phyloP scores from a whole-genome alignment of 2,888 invertebrate species.

The Diarsia rubi region DNA sequence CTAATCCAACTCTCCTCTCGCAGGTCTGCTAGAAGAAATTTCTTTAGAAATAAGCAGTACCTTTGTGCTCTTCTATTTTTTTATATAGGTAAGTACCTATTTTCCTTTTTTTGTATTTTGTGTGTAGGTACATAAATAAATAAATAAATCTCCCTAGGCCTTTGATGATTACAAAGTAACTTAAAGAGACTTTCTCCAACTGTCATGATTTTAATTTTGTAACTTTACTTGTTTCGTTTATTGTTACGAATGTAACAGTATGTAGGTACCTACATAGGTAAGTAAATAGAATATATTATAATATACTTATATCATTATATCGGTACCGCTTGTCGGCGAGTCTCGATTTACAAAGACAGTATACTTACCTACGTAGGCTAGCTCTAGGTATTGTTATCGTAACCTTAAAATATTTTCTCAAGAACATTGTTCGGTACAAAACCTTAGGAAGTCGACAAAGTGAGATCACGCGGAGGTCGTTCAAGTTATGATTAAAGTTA shows the following conservation, averaged over 20 bases:
- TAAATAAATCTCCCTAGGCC: no score
- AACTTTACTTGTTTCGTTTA: not conserved
- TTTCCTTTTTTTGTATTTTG: no score
- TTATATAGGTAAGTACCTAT: no score
- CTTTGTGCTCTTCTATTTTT: no score
- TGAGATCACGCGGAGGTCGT: constrained; percentile 9
- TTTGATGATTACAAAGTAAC: not conserved
- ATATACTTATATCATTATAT: no score
- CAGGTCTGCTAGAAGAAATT: no score
- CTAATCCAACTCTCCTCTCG: no score
- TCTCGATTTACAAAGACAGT: not conserved
- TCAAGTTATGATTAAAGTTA: constrained; percentile 1
- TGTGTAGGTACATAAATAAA: no score
- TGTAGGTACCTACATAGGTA: no score
- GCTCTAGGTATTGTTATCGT: not conserved
- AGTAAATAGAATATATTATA: not conserved
- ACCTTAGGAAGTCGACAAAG: not conserved
- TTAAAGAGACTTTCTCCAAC: not conserved
- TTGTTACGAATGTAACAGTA: no score
- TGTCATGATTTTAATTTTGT: not conserved
- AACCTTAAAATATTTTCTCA: not conserved
- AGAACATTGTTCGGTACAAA: not conserved
- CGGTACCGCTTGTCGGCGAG: not conserved
- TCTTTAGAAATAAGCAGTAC: no score
- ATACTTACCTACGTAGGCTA: not conserved